These are phyloP conservation scores for Reticulitermes lucifugus DNA, from an alignment of 2,888 invertebrate species.

Conservation along the genomic window DNA sequence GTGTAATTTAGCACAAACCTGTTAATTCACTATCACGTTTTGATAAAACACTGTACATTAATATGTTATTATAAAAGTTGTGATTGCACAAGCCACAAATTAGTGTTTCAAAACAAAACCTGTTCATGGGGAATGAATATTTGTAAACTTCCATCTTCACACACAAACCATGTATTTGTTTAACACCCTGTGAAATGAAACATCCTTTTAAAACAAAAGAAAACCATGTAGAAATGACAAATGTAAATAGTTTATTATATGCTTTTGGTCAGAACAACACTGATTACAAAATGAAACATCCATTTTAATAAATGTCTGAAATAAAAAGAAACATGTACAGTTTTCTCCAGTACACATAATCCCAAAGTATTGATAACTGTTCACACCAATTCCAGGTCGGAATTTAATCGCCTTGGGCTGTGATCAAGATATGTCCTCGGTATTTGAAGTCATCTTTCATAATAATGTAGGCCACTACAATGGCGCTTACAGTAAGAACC, in stretches of 20 bases:
- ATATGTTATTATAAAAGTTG: too few species aligned
- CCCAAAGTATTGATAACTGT: background rate
- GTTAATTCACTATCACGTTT: too few species aligned
- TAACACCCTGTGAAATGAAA: too few species aligned
- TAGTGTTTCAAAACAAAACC: too few species aligned
- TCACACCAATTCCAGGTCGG: background rate
- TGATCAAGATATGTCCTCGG: slow-evolving; percentile 67
- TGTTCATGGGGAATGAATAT: too few species aligned
- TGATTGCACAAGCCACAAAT: too few species aligned
- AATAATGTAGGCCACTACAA: slow-evolving; percentile 75
- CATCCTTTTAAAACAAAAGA: background rate
- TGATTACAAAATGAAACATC: background rate
- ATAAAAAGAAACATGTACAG: slow-evolving; percentile 10
- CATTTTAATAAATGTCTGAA: background rate
- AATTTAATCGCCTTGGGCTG: slow-evolving; percentile 59
- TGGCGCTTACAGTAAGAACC: slow-evolving; percentile 72
- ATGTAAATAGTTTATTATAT: background rate
- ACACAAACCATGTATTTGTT: too few species aligned
- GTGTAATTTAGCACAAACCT: too few species aligned
- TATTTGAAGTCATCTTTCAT: slow-evolving; percentile 71
- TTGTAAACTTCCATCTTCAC: too few species aligned
- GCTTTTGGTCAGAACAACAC: background rate
- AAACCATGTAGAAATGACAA: background rate
- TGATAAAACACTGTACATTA: too few species aligned
- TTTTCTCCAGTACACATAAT: background rate